Evolutionary conservation across 1,140 invertebrate species (phyloP).

Genomic region (Achatina immaculata): DNA sequence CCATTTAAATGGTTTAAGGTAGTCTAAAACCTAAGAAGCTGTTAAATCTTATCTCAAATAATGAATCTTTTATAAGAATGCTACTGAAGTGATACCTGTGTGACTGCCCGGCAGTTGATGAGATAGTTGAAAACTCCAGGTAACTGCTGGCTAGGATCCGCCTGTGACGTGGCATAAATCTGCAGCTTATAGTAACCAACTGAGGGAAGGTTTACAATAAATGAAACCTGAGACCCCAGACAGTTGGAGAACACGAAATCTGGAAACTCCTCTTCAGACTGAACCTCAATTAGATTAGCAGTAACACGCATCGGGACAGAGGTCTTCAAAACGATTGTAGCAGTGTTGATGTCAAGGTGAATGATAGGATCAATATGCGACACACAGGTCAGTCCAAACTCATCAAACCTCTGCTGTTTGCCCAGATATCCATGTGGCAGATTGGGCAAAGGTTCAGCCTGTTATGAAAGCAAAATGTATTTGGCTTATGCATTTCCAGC

Average conservation of each 20-base stretch:
- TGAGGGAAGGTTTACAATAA: constrained; percentile 60
- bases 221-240: constrained; percentile 55
- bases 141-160: constrained; percentile 65
- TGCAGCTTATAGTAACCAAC: constrained; percentile 70
- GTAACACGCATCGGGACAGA: constrained; percentile 64
- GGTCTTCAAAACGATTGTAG: constrained; percentile 61
- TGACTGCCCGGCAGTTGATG: constrained; percentile 62
- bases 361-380: constrained; percentile 69
- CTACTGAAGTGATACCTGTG: too few relatives aligned
- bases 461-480: neutral
- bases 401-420: constrained; percentile 66
- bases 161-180: constrained; percentile 67
- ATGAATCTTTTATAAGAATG: too few relatives aligned
- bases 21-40: too few relatives aligned
- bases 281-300: constrained; percentile 67
- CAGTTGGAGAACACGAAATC: constrained; percentile 68
- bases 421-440: constrained; percentile 69
- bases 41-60: too few relatives aligned
- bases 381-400: constrained; percentile 61
- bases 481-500: too few relatives aligned
- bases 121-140: constrained; percentile 71
- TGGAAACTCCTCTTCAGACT: constrained; percentile 60
- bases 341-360: constrained; percentile 60
- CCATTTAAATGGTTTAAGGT: too few relatives aligned
- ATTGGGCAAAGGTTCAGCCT: constrained; percentile 60